Evolutionary conservation across 1,140 invertebrate species (phyloP), one percentile per base, ranked within the genome.

Genomic region (Papilio helenus): DNA sequence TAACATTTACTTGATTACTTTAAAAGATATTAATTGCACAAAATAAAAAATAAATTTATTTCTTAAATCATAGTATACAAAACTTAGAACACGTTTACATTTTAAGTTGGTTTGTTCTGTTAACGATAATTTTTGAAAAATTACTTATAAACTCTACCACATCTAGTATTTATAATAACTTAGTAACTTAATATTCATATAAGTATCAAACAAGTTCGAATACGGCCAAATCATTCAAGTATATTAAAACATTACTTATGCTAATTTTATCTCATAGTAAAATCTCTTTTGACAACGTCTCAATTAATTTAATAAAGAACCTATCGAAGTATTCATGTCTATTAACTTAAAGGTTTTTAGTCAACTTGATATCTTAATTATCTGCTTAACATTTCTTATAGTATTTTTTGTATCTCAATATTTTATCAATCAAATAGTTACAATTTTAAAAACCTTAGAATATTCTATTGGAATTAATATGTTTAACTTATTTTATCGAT

Each of bases 261-360:
- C 72, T 46, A 74, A 74, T 51, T 74, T 74, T 74, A 74, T 74
- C 72, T 74, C 44, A 46, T 0, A 74, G 39, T 49, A 49, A 74
- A 46, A 74, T 74, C 72, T 46, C 71, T 72, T 72, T 74, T 74
- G 72, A 74, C 72, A 74, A 74, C 72, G 72, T 74, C 72, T 74
- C 42, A 74, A 74, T 74, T 49, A 20, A 74, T 74, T 74, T 74
- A 51, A 23, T 74, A 74, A 26, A 44, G 20, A 20, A 49, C 20
- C 12, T 46, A 74, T 51, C 23, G 9, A 18, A 44, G 42, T 49
- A 74, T 72, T 44, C 34, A 44, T 72, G 61, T 29, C 26, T 29
- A 16, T 23, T 14, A 3, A 68, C 23, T 61, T 26, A 61, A 29
- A 61, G 26, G 29, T 23, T 61, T 20, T 61, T 61, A 61, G 10